These are phyloP conservation scores for Matsumurasca onukii DNA, from an alignment of 1,140 invertebrate genomes.

Conservation along the genomic window DNA sequence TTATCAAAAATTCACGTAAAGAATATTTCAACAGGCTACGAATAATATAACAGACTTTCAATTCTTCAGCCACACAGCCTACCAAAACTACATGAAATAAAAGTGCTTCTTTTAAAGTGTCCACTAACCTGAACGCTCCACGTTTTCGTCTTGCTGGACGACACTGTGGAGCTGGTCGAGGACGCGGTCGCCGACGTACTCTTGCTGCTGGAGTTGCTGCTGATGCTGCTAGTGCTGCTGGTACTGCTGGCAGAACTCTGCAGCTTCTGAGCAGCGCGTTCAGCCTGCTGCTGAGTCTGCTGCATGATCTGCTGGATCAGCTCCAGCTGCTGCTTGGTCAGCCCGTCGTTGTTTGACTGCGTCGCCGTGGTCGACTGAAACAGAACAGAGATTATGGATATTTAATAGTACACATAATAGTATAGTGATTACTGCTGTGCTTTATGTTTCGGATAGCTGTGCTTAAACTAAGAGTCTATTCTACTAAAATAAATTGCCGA, in stretches of 20 bases:
- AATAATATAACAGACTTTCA: too few relatives aligned
- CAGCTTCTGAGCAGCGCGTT: constrained; percentile 41
- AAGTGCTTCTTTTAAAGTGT: too few relatives aligned
- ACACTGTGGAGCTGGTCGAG: constrained; percentile 28
- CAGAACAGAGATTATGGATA: too few relatives aligned
- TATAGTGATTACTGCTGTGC: too few relatives aligned
- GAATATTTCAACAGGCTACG: too few relatives aligned
- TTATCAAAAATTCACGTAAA: too few relatives aligned
- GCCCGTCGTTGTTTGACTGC: constrained; percentile 57
- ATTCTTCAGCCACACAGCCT: too few relatives aligned
- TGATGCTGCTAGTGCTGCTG: constrained; percentile 34
- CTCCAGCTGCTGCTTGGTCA: constrained; percentile 72
- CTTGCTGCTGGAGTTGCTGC: constrained; percentile 23
- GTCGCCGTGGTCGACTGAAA: constrained; percentile 18
- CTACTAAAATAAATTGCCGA: too few relatives aligned
- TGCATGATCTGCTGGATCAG: constrained; percentile 78
- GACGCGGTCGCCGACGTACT: constrained; percentile 27
- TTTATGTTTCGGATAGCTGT: too few relatives aligned
- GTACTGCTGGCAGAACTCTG: constrained; percentile 41
- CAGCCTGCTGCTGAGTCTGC: constrained; percentile 59
- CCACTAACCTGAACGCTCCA: constrained; percentile 41
- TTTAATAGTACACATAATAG: too few relatives aligned
- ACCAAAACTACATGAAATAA: too few relatives aligned
- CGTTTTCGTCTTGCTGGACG: constrained; percentile 37
- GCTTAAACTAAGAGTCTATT: too few relatives aligned